These are phyloP conservation scores for Caenorhabditis briggsae DNA, from an alignment of 1,140 invertebrate genomes.

Conservation along the genomic window DNA sequence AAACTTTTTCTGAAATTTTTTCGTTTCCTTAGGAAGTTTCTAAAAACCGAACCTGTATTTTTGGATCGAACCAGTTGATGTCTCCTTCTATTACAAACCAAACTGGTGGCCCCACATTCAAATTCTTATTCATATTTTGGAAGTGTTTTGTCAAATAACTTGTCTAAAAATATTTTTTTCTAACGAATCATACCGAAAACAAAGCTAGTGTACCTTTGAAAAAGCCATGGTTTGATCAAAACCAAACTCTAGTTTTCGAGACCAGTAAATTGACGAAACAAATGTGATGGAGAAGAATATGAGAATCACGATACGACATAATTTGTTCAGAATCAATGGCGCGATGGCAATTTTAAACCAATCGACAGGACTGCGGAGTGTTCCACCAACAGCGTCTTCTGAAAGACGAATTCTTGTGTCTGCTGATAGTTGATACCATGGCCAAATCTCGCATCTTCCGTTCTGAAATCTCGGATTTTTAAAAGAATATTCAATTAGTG, in stretches of 20 bases:
- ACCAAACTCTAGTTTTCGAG: constrained; percentile 86
- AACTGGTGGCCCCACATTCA: constrained; percentile 89
- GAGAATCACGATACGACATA: neutral
- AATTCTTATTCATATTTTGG: constrained; percentile 84
- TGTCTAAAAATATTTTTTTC: constrained; percentile 79
- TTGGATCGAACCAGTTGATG: constrained; percentile 82
- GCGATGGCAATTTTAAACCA: constrained; percentile 80
- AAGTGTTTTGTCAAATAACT: constrained; percentile 90
- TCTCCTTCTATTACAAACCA: constrained; percentile 89
- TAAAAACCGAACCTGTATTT: neutral
- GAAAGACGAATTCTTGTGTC: neutral
- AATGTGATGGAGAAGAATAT: constrained; percentile 84
- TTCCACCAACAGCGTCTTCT: neutral
- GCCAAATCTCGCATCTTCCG: constrained; percentile 39
- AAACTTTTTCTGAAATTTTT: constrained; percentile 84
- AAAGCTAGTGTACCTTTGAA: constrained; percentile 80
- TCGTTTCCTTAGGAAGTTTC: constrained; percentile 65
- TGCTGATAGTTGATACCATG: neutral
- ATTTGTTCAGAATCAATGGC: constrained; percentile 81
- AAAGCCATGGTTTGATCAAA: constrained; percentile 90
- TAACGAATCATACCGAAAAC: too few relatives aligned
- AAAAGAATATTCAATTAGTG: neutral
- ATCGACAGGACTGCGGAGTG: constrained; percentile 81
- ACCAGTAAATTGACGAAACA: neutral
- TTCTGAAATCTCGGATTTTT: neutral